phyloP scores from a whole-genome alignment of 2,113 vertebrate species.

The Pseudopodoces humilis region DNA sequence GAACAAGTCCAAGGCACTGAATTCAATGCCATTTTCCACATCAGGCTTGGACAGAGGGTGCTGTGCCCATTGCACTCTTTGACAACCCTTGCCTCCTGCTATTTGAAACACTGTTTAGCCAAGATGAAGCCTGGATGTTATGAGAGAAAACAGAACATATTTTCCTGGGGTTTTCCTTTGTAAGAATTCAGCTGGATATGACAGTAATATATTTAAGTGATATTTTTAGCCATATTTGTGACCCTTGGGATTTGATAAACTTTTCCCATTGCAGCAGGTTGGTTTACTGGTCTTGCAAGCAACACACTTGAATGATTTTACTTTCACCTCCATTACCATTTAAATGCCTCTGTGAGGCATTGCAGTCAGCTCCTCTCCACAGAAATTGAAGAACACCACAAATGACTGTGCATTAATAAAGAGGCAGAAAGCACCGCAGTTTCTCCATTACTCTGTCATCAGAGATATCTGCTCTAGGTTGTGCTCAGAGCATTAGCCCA shows the following conservation, averaged over 20 bases:
- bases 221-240: neutral
- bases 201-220: neutral
- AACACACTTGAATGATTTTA: neutral
- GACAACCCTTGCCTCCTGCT: neutral
- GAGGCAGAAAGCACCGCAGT: conserved; percentile 29
- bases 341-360: neutral
- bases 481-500: conserved; percentile 75
- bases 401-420: conserved; percentile 64
- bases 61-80: neutral
- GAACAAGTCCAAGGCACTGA: neutral
- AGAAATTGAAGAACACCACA: conserved; percentile 38
- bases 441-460: conserved; percentile 81
- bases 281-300: neutral
- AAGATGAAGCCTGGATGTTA: neutral
- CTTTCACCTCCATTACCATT: neutral
- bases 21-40: neutral
- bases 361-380: neutral
- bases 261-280: neutral
- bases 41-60: neutral
- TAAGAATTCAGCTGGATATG: neutral
- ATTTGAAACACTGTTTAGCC: neutral
- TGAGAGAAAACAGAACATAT: neutral
- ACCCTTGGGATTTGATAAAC: neutral
- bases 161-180: neutral
- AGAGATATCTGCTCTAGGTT: conserved; percentile 77